Percentiles rank a stretch among this genome's conserved stretches.
Conservation (phyloP, 2,113 vertebrate species). For the Aegotheles bennettii region DNA sequence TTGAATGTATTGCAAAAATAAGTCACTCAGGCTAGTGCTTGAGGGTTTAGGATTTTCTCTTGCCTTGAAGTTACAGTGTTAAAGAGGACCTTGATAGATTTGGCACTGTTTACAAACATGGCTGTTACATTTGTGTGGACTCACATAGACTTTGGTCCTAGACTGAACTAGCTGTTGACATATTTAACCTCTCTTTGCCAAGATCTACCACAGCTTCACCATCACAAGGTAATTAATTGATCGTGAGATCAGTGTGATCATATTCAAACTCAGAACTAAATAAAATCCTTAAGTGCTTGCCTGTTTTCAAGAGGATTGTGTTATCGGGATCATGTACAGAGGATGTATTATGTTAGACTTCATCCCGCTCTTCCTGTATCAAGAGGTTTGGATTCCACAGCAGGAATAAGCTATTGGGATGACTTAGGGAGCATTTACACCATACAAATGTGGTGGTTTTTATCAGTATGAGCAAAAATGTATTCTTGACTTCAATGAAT, state of each 20-base stretch:
- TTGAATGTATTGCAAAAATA: neutral
- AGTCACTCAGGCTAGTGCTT: neutral
- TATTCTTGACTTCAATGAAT: neutral
- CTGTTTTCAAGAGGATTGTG: neutral
- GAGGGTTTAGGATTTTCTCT: neutral
- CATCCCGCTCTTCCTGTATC: neutral
- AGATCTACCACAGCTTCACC: neutral
- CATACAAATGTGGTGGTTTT: neutral
- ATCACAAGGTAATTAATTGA: accelerated
- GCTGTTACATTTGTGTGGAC: neutral
- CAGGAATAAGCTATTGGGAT: neutral
- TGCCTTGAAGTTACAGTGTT: neutral
- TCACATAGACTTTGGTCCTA: neutral
- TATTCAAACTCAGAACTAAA: neutral
- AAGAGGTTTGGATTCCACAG: neutral
- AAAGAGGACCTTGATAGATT: neutral
- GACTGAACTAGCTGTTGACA: neutral
- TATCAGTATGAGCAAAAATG: neutral
- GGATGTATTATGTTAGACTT: neutral
- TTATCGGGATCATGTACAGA: neutral
- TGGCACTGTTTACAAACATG: neutral
- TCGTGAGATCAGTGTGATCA: neutral
- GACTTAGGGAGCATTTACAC: neutral
- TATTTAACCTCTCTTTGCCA: neutral
- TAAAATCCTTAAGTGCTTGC: neutral